Evolutionary conservation across 2,113 vertebrate genomes (phyloP).

Genomic region (Prinia subflava): DNA sequence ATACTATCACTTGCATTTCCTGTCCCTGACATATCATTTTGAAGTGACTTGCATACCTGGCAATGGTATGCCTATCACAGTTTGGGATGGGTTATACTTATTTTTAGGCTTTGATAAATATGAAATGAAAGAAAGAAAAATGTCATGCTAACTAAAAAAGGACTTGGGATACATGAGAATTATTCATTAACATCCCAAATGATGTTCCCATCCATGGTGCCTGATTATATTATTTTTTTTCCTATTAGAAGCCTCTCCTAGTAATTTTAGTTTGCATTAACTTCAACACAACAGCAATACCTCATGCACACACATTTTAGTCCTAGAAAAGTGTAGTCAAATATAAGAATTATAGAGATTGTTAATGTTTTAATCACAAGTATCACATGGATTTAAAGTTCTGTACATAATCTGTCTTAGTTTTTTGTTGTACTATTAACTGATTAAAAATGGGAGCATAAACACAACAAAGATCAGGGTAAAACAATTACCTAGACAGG

Average conservation of each 20-base stretch:
- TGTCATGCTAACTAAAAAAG: background rate
- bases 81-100: background rate
- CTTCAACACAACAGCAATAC: background rate
- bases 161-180: background rate
- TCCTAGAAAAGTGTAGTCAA: background rate
- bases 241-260: background rate
- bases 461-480: background rate
- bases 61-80: background rate
- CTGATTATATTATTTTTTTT: background rate
- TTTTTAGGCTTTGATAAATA: background rate
- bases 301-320: background rate
- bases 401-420: fast-evolving
- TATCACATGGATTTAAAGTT: background rate
- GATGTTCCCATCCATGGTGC: background rate
- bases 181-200: background rate
- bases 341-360: background rate
- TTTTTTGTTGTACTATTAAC: background rate
- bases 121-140: background rate
- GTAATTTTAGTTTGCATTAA: background rate
- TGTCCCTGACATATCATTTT: background rate
- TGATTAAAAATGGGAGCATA: background rate
- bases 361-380: background rate
- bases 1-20: background rate
- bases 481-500: background rate
- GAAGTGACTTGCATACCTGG: background rate